phyloP scores from a whole-genome alignment of 2,113 vertebrate species.

The Phoxinus phoxinus region DNA sequence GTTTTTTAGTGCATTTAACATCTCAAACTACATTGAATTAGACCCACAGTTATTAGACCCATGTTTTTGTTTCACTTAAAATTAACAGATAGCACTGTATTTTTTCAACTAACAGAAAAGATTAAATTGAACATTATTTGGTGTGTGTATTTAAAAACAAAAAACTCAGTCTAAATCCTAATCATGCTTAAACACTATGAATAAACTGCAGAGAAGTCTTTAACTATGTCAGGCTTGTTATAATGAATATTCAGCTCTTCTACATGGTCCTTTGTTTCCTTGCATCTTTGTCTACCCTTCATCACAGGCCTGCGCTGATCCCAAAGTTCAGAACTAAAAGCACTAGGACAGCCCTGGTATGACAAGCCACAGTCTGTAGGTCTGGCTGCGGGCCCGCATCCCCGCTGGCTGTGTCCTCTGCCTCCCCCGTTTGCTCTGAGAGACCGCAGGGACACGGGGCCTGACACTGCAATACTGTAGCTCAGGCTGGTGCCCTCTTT shows the following conservation, averaged over 20 bases:
- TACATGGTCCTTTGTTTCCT: constrained; percentile 13
- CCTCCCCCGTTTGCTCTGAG: constrained; percentile 69
- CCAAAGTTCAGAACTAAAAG: constrained; percentile 67
- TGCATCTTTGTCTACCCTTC: constrained; percentile 66
- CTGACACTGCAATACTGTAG: constrained; percentile 78
- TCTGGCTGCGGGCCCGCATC: constrained; percentile 68
- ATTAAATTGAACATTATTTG: not conserved
- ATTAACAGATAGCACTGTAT: no score
- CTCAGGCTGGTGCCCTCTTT: constrained; percentile 77
- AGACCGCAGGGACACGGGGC: constrained; percentile 76
- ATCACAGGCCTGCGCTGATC: constrained; percentile 65
- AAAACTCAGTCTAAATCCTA: not conserved
- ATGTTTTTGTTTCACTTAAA: no score
- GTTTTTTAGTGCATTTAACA: no score
- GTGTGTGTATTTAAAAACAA: not conserved
- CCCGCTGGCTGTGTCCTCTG: constrained; percentile 76
- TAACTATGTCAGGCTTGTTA: not conserved
- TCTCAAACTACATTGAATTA: no score
- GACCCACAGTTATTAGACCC: no score
- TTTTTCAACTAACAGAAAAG: no score
- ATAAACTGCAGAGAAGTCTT: not conserved
- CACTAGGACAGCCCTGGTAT: constrained; percentile 74
- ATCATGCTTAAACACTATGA: not conserved
- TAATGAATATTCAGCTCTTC: constrained; percentile 45
- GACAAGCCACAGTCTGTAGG: constrained; percentile 75